Percentiles rank a stretch among this genome's conserved stretches.
Conservation (phyloP, 2,797 vertebrate genomes). For the Rhinatrema bivittatum region DNA sequence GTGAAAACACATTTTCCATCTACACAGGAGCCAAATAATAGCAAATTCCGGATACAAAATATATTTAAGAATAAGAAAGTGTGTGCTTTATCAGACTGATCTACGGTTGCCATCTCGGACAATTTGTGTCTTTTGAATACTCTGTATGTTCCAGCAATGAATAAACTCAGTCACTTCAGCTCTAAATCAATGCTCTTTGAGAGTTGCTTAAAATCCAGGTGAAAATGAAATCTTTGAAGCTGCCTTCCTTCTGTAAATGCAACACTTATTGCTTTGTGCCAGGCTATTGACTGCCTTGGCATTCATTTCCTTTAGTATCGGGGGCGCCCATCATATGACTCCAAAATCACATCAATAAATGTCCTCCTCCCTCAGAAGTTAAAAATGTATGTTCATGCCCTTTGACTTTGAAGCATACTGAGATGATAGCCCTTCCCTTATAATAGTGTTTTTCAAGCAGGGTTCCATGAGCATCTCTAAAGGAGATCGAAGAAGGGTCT, state of each 20-base stretch:
- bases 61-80: slow-evolving; percentile 24
- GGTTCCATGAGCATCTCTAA: too few species aligned
- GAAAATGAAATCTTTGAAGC: slow-evolving; percentile 48
- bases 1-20: slow-evolving; percentile 34
- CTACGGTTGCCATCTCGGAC: slow-evolving; percentile 26
- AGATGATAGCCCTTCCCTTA: too few species aligned
- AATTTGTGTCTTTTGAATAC: slow-evolving; percentile 42
- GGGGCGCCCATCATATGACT: too few species aligned
- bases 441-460: too few species aligned
- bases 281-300: too few species aligned
- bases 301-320: too few species aligned
- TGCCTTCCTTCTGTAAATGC: slow-evolving; percentile 27
- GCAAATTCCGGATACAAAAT: slow-evolving; percentile 37
- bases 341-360: too few species aligned
- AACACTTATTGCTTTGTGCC: slow-evolving; percentile 17
- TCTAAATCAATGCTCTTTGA: slow-evolving; percentile 50
- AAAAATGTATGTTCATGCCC: too few species aligned
- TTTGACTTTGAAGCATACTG: too few species aligned
- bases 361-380: too few species aligned
- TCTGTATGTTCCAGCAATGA: slow-evolving; percentile 38
- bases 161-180: slow-evolving; percentile 54
- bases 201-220: slow-evolving; percentile 48
- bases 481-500: too few species aligned
- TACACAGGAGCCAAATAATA: slow-evolving; percentile 38
- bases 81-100: slow-evolving; percentile 25